Base-by-base conservation (phyloP, 2,113 vertebrate species). In the Chaetodon trifascialis region DNA sequence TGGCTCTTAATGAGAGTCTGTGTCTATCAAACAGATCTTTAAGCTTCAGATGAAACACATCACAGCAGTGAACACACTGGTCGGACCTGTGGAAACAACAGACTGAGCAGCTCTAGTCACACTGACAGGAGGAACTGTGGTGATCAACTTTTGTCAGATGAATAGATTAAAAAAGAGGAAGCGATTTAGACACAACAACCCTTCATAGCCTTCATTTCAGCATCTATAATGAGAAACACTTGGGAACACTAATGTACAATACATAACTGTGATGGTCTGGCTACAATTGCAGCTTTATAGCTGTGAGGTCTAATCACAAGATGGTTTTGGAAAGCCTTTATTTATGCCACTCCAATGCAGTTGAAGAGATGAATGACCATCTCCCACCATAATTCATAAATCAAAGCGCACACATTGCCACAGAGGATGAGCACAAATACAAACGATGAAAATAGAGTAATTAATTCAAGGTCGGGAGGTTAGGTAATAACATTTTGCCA, bases 381-480 rank as follows among this genome's bases (percentile, higher is more conserved):
- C 59, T 56, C 70, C 23, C n/a, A 23, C 58, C 7, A 84, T 77
- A 56, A 84, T 79, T 79, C 70, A 77, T 76, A 73, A 83, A 80
- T 89, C 59, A 91, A 59, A 82, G 69, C 58, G 73, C 25, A 69
- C 25, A 74, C 52, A 54, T 23, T 72, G 59, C 76, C 69, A 54
- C 17, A 52, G 46, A 75, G 59, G 72, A 72, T 83, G 23, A 64
- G 17, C 40, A n/a, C 34, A 67, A 81, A 76, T 56, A 72, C 60
- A 74, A 67, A 81, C 42, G 44, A 62, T 64, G 7, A 73, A 80
- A 86, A 82, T 12, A 44, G 25, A 75, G 23, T 46, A 54, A 86
- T 85, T 84, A 83, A 79, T 81, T 75, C 63, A 87, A 85, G 71
- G 77, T 75, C 59, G 65, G 30, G 11, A 60, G 62, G 73, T 46